Evolutionary conservation across 2,888 invertebrate species (phyloP).

Genomic region (Ceriagrion tenellum): DNA sequence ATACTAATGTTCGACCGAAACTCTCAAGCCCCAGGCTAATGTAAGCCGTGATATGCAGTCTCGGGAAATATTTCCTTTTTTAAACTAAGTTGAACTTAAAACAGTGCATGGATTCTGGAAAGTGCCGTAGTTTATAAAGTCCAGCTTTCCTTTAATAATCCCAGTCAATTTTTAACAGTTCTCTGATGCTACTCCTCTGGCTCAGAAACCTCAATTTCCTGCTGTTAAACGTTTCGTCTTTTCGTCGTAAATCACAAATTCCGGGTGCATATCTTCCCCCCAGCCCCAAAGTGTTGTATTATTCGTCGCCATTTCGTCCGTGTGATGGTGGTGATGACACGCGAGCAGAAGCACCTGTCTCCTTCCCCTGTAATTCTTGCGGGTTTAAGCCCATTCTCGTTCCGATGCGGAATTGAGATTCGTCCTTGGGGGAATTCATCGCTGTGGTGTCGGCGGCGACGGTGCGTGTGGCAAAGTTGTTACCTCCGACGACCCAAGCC

Average conservation of each 20-base stretch:
- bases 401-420: conserved; percentile 18
- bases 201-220: no score
- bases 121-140: no score
- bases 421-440: conserved; percentile 11
- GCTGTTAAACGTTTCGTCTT: no score
- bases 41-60: no score
- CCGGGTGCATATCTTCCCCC: neutral
- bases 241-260: neutral
- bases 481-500: conserved; percentile 16
- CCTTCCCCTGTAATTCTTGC: neutral
- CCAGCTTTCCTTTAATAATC: no score
- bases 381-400: neutral
- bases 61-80: no score
- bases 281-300: neutral
- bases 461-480: conserved; percentile 31
- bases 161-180: no score
- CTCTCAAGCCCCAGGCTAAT: no score
- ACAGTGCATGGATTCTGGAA: no score
- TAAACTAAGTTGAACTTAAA: no score
- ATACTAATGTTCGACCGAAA: no score
- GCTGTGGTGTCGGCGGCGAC: neutral
- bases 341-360: neutral
- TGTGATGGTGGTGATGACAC: neutral
- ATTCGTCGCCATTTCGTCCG: neutral
- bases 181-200: no score